phyloP scores from a whole-genome alignment of 2,888 invertebrate species.

The Gymnosoma rotundatum region DNA sequence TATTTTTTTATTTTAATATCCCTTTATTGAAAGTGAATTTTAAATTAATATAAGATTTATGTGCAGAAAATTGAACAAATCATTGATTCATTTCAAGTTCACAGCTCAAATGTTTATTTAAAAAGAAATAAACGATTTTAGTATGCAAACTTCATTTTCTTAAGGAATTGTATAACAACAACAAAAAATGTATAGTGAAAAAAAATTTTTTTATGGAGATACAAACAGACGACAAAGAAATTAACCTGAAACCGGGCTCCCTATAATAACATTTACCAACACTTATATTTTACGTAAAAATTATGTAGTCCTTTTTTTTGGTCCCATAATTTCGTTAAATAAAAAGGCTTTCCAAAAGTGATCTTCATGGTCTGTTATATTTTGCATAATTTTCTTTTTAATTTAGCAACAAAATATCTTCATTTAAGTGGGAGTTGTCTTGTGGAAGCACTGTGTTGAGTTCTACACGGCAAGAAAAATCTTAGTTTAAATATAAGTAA shows the following conservation, averaged over 20 bases:
- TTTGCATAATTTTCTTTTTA: too few species aligned
- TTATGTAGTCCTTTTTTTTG: too few species aligned
- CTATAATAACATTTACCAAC: background rate
- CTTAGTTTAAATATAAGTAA: too few species aligned
- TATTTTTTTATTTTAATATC: background rate
- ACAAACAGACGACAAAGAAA: constrained; percentile 5
- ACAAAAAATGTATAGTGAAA: constrained; percentile 1
- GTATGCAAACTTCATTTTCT: constrained; percentile 65
- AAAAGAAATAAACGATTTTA: constrained; percentile 47
- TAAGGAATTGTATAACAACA: background rate
- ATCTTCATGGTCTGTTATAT: too few species aligned
- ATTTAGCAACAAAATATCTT: too few species aligned
- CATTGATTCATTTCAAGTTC: constrained; percentile 55
- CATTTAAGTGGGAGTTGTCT: too few species aligned
- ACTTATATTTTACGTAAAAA: too few species aligned
- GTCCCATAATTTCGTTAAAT: too few species aligned
- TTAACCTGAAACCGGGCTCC: constrained; percentile 7
- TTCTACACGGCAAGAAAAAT: too few species aligned
- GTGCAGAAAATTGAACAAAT: constrained; percentile 20
- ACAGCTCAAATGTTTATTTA: constrained; percentile 22
- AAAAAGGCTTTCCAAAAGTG: too few species aligned
- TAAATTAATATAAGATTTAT: constrained; percentile 17
- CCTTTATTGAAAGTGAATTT: constrained; percentile 47
- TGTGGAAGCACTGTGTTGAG: too few species aligned
- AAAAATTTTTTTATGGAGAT: constrained; percentile 6